These are phyloP conservation scores for Eclectus roratus DNA, from an alignment of 2,113 vertebrate species.

Conservation along the genomic window DNA sequence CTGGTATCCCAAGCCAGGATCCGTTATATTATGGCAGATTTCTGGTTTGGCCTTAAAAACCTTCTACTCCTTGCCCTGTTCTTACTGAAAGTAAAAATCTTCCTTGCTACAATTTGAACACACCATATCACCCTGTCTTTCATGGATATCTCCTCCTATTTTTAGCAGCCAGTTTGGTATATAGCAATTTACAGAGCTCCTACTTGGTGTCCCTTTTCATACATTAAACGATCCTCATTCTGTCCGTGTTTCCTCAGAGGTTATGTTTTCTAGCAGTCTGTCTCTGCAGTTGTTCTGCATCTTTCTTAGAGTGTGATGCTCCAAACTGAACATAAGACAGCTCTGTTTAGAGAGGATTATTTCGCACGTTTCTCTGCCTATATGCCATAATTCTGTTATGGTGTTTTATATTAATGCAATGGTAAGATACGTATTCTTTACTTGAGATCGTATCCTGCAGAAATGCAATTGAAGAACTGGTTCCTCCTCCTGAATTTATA, in stretches of 20 bases:
- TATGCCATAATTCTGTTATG: neutral
- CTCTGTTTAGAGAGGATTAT: neutral
- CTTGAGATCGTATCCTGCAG: neutral
- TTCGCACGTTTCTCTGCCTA: neutral
- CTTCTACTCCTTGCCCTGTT: neutral
- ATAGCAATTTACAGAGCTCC: neutral
- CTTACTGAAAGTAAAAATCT: neutral
- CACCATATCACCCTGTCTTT: neutral
- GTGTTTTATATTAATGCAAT: neutral
- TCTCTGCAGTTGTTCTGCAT: neutral
- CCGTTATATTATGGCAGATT: neutral
- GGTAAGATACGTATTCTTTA: neutral
- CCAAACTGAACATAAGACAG: neutral
- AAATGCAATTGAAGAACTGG: neutral
- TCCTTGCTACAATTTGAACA: neutral
- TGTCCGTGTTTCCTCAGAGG: neutral
- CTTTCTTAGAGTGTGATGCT: neutral
- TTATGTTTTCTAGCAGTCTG: neutral
- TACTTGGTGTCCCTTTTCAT: neutral
- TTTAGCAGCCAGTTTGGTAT: neutral
- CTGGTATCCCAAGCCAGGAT: neutral
- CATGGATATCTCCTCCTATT: neutral
- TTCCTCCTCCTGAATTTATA: neutral
- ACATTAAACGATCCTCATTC: neutral
- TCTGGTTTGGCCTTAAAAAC: neutral